Evolutionary conservation across 1,140 invertebrate genomes (phyloP).

Genomic region (Colletes latitarsis): DNA sequence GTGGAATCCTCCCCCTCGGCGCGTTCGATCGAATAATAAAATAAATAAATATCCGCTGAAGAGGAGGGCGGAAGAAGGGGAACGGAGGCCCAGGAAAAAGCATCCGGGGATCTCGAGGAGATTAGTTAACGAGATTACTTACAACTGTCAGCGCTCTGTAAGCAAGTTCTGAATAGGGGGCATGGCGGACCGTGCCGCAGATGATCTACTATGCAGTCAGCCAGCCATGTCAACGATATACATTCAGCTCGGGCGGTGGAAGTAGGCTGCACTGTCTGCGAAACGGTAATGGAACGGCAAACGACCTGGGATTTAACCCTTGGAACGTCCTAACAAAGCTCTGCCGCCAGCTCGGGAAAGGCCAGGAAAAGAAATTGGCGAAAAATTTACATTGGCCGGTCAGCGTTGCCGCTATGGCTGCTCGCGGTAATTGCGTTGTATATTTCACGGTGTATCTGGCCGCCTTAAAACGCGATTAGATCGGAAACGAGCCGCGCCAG

Average conservation of each 20-base stretch:
- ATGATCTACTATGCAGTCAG: slow-evolving; percentile 39
- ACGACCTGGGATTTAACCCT: slow-evolving; percentile 37
- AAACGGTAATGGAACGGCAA: slow-evolving; percentile 50
- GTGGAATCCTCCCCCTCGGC: too few species aligned
- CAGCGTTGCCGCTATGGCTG: not conserved
- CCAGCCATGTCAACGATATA: slow-evolving; percentile 36
- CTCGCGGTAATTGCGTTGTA: slow-evolving; percentile 11
- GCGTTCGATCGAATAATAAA: too few species aligned
- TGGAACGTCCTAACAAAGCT: slow-evolving; percentile 20
- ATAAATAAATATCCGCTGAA: not conserved
- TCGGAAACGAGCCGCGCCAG: not conserved
- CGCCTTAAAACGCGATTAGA: not conserved
- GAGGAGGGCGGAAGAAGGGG: too few species aligned
- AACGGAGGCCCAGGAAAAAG: not conserved
- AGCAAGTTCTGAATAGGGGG: slow-evolving; percentile 36
- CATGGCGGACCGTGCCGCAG: slow-evolving; percentile 12
- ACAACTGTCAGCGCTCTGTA: slow-evolving; percentile 33
- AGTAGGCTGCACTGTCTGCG: slow-evolving; percentile 33
- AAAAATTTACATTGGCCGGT: slow-evolving; percentile 14
- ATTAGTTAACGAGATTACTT: slow-evolving; percentile 43
- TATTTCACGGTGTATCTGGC: not conserved
- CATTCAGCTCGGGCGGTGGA: slow-evolving; percentile 10
- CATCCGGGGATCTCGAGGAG: slow-evolving; percentile 21
- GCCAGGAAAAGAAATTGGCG: not conserved
- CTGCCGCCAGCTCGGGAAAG: too few species aligned